phyloP scores from a whole-genome alignment of 2,888 invertebrate genomes.

The Drosophila pseudotakahashii region DNA sequence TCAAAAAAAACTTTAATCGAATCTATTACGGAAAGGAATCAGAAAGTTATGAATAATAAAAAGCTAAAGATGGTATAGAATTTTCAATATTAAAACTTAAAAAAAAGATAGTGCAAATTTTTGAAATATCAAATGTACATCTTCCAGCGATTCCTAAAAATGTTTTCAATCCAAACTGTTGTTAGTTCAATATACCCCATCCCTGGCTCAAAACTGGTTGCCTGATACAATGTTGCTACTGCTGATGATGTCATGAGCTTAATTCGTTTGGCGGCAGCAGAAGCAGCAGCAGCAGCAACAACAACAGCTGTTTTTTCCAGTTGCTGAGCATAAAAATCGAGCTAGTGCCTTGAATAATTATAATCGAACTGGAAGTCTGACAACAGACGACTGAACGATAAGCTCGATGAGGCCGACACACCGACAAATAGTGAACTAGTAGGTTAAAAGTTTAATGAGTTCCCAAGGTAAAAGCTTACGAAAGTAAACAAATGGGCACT shows the following conservation, averaged over 20 bases:
- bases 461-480: conserved; percentile 65
- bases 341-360: conserved; percentile 48
- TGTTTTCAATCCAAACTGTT: not conserved
- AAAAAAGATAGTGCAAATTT: no score
- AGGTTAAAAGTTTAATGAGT: conserved; percentile 74
- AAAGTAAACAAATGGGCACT: conserved; percentile 50
- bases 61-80: no score
- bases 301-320: conserved; percentile 50
- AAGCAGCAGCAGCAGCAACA: conserved; percentile 22
- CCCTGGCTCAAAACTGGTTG: conserved; percentile 63
- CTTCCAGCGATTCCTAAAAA: no score
- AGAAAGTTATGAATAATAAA: no score
- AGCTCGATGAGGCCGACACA: conserved; percentile 16
- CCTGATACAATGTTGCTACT: conserved; percentile 30
- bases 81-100: no score
- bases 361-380: conserved; percentile 40
- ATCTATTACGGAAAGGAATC: not conserved
- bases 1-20: not conserved
- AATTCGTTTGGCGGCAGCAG: conserved; percentile 47
- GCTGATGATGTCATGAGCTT: conserved; percentile 65
- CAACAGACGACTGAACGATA: conserved; percentile 24
- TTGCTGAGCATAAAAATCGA: conserved; percentile 29
- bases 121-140: no score
- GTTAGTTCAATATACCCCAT: conserved; percentile 8
- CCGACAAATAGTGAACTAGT: conserved; percentile 33